Conservation (phyloP, 2,797 vertebrate species). For the Aulostomus chinensis region DNA sequence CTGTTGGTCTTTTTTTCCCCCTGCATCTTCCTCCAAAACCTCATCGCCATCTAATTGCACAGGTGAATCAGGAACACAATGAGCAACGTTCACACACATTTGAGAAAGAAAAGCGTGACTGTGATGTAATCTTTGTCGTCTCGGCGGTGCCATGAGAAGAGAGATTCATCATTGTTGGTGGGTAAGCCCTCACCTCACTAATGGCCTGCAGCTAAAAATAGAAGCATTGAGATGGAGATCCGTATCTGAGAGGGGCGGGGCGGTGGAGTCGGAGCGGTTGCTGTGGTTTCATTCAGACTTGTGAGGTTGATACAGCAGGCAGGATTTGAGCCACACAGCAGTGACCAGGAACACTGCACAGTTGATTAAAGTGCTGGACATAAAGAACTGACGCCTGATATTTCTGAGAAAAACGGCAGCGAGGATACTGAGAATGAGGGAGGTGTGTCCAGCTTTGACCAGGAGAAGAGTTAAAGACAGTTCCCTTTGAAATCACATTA, state of each 20-base stretch:
- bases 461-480: no score
- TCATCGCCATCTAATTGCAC: conserved; percentile 6
- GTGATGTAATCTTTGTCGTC: conserved; percentile 35
- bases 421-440: no score
- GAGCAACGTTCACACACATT: conserved; percentile 1
- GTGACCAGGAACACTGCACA: no score
- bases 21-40: no score
- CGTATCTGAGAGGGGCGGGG: conserved; percentile 20
- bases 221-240: conserved; percentile 39
- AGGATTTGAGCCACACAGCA: background rate
- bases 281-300: conserved; percentile 20
- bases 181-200: conserved; percentile 51
- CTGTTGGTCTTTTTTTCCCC: no score
- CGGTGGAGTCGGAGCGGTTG: background rate
- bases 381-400: no score
- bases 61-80: conserved; percentile 1
- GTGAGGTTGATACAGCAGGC: conserved; percentile 17
- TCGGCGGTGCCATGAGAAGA: conserved; percentile 4
- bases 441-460: no score
- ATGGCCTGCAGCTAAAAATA: conserved; percentile 64
- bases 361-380: conserved; percentile 7
- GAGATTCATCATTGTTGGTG: conserved; percentile 26
- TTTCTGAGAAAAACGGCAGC: no score
- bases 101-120: conserved; percentile 10
- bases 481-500: no score